A percentile compares a stretch with the other conserved stretches of the same genome.
These are phyloP conservation scores for Helicoverpa assulta DNA, from an alignment of 2,888 invertebrate genomes.

Conservation along the genomic window DNA sequence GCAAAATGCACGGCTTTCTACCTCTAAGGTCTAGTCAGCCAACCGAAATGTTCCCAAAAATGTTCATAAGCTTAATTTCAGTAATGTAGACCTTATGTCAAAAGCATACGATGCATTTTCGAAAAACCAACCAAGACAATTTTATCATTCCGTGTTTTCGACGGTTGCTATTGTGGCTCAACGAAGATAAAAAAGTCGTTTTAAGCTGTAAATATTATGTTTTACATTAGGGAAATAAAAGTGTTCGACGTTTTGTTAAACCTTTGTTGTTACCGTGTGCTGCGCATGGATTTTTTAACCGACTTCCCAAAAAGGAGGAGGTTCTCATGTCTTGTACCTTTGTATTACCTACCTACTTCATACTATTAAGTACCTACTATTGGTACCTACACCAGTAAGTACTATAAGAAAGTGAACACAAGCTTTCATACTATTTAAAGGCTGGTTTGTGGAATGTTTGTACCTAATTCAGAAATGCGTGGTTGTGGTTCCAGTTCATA, in stretches of 20 bases:
- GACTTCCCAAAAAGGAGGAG: too few species aligned
- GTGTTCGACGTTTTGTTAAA: slow-evolving; percentile 25
- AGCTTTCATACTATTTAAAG: too few species aligned
- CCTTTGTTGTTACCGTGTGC: neutral
- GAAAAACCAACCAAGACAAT: slow-evolving; percentile 16
- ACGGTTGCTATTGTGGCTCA: slow-evolving; percentile 47
- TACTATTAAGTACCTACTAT: too few species aligned
- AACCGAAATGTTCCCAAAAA: slow-evolving; percentile 29
- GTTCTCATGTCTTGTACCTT: too few species aligned
- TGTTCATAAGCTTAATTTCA: neutral
- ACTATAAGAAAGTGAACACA: too few species aligned
- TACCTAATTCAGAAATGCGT: too few species aligned
- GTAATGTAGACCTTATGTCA: slow-evolving; percentile 26
- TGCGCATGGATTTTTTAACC: neutral
- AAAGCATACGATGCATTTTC: slow-evolving; percentile 17
- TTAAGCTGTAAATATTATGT: slow-evolving; percentile 51
- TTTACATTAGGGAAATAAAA: slow-evolving; percentile 45
- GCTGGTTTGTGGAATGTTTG: too few species aligned
- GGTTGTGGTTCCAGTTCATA: too few species aligned
- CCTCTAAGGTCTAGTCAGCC: slow-evolving; percentile 30
- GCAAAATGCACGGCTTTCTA: slow-evolving; percentile 4
- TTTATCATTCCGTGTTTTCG: slow-evolving; percentile 44
- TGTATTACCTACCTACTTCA: neutral
- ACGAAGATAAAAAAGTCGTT: slow-evolving; percentile 50
- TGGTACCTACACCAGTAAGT: too few species aligned